These are phyloP conservation scores for Tiaroga cobitis DNA, from an alignment of 2,797 vertebrate species.

Conservation along the genomic window DNA sequence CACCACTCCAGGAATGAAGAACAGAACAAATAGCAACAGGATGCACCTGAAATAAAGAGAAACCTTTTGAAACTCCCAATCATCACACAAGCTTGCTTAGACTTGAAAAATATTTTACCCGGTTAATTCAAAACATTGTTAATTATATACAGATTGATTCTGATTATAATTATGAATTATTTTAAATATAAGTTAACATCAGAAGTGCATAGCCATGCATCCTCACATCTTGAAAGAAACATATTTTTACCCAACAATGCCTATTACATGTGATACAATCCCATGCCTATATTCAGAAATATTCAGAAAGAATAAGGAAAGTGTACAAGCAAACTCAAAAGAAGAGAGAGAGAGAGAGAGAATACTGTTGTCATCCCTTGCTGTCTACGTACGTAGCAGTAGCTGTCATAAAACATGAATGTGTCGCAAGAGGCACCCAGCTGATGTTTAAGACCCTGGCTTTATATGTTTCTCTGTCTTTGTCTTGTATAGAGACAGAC, in stretches of 20 bases:
- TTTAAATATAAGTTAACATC: not conserved
- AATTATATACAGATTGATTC: not conserved
- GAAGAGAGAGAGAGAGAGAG: not conserved
- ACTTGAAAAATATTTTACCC: not conserved
- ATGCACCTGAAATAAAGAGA: slow-evolving; percentile 81
- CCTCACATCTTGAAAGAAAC: not conserved
- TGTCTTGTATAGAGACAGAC: not conserved
- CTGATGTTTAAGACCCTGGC: not conserved
- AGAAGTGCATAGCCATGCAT: not conserved
- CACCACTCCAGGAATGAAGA: slow-evolving; percentile 92
- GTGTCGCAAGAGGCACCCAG: not conserved
- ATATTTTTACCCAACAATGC: not conserved
- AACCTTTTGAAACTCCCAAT: not conserved
- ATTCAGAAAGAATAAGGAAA: not conserved
- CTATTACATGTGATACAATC: not conserved
- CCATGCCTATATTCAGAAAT: not conserved
- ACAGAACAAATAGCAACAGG: slow-evolving; percentile 87
- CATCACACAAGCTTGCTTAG: not conserved
- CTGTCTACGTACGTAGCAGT: not conserved
- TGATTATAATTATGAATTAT: not conserved
- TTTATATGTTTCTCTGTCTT: not conserved
- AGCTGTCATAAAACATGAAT: slow-evolving; percentile 30
- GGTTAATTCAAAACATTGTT: not conserved
- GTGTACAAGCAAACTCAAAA: not conserved
- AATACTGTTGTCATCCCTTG: not conserved